Evolutionary conservation across 2,888 invertebrate genomes (phyloP).

Genomic region (Molorchus minor): DNA sequence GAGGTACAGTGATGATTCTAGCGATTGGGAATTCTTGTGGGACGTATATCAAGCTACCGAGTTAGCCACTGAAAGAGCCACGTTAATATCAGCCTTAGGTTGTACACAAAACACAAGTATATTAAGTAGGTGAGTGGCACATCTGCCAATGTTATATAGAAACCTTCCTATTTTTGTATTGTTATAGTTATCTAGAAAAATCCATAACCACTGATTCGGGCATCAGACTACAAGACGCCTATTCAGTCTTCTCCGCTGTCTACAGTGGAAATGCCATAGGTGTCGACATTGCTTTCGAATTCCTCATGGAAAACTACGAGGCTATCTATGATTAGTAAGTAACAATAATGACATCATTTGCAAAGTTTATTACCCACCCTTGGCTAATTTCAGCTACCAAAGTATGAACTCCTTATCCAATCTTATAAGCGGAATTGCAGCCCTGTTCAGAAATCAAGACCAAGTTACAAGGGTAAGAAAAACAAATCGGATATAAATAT

Average conservation of each 20-base stretch:
- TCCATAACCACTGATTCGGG: constrained; percentile 50
- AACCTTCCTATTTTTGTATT: too few species aligned
- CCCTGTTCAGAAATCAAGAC: constrained; percentile 47
- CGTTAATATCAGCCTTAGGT: constrained; percentile 73
- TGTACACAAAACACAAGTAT: constrained; percentile 69
- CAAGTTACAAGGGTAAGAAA: constrained; percentile 51
- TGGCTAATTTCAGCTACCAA: constrained; percentile 48
- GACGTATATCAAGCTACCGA: constrained; percentile 63
- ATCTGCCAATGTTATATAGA: background rate
- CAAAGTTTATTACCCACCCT: background rate
- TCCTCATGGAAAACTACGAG: constrained; percentile 61
- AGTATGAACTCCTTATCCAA: constrained; percentile 62
- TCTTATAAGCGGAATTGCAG: constrained; percentile 50
- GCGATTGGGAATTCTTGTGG: constrained; percentile 75
- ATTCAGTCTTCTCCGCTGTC: constrained; percentile 36
- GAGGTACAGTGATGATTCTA: constrained; percentile 65
- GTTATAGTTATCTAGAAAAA: constrained; percentile 37
- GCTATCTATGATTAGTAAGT: constrained; percentile 39
- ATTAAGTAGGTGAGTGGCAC: constrained; percentile 61
- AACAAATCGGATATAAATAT: too few species aligned
- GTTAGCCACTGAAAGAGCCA: constrained; percentile 75
- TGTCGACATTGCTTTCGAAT: constrained; percentile 64
- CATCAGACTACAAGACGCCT: constrained; percentile 64
- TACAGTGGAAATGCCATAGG: constrained; percentile 57
- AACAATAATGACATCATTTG: background rate